A percentile compares a stretch with the other conserved stretches of the same genome.
These are phyloP conservation scores for Metaphire vulgaris DNA, from an alignment of 1,140 invertebrate genomes.

Conservation along the genomic window DNA sequence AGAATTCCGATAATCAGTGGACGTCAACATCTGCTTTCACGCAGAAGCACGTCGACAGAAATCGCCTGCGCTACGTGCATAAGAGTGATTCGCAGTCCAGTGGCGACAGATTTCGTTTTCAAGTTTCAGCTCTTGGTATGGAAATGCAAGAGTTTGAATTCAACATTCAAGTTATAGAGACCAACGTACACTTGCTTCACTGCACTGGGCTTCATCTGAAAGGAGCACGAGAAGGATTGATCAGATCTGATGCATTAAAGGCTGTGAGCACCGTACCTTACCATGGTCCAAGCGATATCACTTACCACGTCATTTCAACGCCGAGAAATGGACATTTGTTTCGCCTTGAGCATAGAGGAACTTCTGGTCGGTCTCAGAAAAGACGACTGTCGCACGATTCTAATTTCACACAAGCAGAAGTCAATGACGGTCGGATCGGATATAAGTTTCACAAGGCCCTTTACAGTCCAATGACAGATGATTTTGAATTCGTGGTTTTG, in stretches of 20 bases:
- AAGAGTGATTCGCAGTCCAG: conserved; percentile 57
- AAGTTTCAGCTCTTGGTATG: conserved; percentile 60
- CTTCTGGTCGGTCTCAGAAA: conserved; percentile 11
- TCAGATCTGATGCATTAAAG: conserved; percentile 68
- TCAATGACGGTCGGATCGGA: conserved; percentile 62
- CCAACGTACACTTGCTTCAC: conserved; percentile 56
- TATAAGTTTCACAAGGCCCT: conserved; percentile 65
- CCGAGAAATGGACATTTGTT: conserved; percentile 55
- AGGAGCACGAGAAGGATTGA: conserved; percentile 60
- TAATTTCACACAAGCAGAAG: conserved; percentile 73
- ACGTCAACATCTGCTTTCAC: conserved; percentile 70
- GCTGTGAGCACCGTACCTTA: conserved; percentile 45
- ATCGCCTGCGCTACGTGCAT: conserved; percentile 54
- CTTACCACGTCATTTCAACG: conserved; percentile 68
- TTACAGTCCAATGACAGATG: conserved; percentile 70
- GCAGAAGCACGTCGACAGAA: conserved; percentile 64
- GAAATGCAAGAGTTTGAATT: conserved; percentile 69
- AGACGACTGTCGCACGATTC: conserved; percentile 17
- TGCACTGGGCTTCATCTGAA: conserved; percentile 59
- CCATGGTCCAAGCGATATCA: conserved; percentile 59
- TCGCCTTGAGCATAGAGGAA: conserved; percentile 4
- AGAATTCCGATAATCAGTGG: conserved; percentile 58
- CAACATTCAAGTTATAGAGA: conserved; percentile 71
- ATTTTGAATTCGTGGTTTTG: conserved; percentile 46
- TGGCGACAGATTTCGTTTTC: conserved; percentile 70